Evolutionary conservation across 2,797 vertebrate genomes (phyloP).

Genomic region (Apodemus agrarius): DNA sequence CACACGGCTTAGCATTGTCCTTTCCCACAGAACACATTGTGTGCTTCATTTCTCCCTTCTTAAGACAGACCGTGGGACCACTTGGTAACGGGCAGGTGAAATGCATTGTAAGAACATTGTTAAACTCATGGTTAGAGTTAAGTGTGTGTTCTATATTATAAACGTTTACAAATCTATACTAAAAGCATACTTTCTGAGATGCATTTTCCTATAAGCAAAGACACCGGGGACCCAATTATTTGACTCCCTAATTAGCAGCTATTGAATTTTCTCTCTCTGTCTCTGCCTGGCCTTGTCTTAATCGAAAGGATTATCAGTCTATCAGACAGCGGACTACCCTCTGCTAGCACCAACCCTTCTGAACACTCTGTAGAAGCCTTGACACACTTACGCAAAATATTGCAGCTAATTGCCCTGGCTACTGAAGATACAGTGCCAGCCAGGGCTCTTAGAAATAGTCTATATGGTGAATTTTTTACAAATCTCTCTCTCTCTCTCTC

Average conservation of each 20-base stretch:
- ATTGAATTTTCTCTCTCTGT: not conserved
- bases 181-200: not conserved
- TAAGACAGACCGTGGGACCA: not conserved
- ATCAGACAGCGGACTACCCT: not conserved
- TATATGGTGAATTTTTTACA: not conserved
- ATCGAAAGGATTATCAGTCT: not conserved
- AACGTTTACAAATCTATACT: not conserved
- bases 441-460: not conserved
- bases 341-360: not conserved
- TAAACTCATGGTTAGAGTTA: not conserved
- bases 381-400: not conserved
- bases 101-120: not conserved
- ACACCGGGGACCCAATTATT: not conserved
- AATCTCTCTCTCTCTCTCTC: no score
- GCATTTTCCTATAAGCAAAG: not conserved
- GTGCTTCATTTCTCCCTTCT: not conserved
- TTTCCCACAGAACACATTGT: not conserved
- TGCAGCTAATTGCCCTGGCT: not conserved
- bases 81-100: not conserved
- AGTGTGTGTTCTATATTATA: not conserved
- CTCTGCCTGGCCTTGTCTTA: not conserved
- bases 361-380: not conserved
- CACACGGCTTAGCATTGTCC: not conserved
- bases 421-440: not conserved
- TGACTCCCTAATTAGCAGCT: not conserved